Evolutionary conservation across 2,888 invertebrate genomes (phyloP).

Genomic region (Cheilosia scutellata): DNA sequence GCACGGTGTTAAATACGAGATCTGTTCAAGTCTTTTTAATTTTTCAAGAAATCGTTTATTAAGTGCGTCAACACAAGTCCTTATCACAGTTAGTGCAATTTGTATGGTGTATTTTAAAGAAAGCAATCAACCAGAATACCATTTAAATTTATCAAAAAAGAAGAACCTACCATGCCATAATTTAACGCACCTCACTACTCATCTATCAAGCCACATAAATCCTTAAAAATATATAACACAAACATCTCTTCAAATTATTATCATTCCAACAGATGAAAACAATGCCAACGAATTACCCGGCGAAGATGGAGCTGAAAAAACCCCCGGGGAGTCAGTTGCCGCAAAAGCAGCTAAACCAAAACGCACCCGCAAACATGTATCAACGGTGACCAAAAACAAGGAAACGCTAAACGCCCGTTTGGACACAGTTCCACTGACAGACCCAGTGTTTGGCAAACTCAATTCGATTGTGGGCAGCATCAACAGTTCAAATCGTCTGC

Average conservation of each 20-base stretch:
- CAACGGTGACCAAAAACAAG: conserved; percentile 83
- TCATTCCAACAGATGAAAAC: conserved; percentile 44
- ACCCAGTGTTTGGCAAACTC: conserved; percentile 87
- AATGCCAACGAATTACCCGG: conserved; percentile 33
- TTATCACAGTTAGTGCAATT: not conserved
- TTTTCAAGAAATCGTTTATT: too few species aligned
- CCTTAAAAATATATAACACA: not conserved
- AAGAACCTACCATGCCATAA: too few species aligned
- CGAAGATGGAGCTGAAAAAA: conserved; percentile 73
- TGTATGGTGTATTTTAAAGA: not conserved
- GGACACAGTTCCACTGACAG: conserved; percentile 84
- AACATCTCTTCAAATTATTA: conserved; percentile 25
- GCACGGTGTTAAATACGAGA: too few species aligned
- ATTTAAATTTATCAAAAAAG: too few species aligned
- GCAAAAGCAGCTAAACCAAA: conserved; percentile 79
- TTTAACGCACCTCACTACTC: too few species aligned
- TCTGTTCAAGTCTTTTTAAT: too few species aligned
- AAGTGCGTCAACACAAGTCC: not conserved
- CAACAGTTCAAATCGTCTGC: conserved; percentile 86
- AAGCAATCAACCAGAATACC: too few species aligned
- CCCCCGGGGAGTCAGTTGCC: conserved; percentile 43
- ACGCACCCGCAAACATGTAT: conserved; percentile 79
- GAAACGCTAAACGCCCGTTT: conserved; percentile 82
- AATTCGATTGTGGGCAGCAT: conserved; percentile 87
- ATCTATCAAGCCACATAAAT: not conserved